Evolutionary conservation across 2,797 vertebrate species (phyloP).

Genomic region (Potorous gilbertii): DNA sequence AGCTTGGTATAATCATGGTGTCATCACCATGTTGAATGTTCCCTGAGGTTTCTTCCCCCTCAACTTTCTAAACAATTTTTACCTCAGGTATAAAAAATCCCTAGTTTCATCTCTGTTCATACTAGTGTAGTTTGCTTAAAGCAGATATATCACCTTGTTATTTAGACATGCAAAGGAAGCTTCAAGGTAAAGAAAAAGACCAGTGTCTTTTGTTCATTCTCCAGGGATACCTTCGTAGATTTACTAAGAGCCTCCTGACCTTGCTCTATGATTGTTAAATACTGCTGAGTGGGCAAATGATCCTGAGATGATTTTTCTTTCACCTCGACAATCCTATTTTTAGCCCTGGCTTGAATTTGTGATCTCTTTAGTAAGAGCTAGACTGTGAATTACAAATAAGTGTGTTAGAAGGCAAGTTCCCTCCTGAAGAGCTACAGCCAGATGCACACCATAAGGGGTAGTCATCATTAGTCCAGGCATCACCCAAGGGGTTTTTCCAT

Average conservation of each 20-base stretch:
- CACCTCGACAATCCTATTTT: slow-evolving; percentile 56
- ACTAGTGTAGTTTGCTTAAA: not conserved
- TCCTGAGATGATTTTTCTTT: slow-evolving; percentile 47
- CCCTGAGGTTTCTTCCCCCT: not conserved
- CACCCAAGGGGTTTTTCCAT: not conserved
- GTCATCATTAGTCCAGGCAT: not conserved
- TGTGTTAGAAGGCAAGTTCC: slow-evolving; percentile 49
- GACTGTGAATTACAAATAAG: slow-evolving; percentile 73
- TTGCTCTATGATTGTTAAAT: not conserved
- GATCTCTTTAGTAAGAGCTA: slow-evolving; percentile 62
- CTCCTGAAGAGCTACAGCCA: slow-evolving; percentile 67
- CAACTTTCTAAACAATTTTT: not conserved
- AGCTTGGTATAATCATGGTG: not conserved
- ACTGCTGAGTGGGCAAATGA: slow-evolving; percentile 19
- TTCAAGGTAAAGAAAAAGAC: not conserved
- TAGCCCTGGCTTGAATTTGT: slow-evolving; percentile 52
- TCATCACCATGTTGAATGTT: not conserved
- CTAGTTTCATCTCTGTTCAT: not conserved
- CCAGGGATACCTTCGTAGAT: not conserved
- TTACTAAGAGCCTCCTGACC: not conserved
- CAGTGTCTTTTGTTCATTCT: not conserved
- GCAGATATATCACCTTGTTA: not conserved
- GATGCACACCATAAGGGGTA: not conserved
- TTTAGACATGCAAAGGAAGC: not conserved
- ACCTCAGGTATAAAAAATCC: not conserved